Evolutionary conservation across 1,140 invertebrate species (phyloP).

Genomic region (Hyles vespertilio): DNA sequence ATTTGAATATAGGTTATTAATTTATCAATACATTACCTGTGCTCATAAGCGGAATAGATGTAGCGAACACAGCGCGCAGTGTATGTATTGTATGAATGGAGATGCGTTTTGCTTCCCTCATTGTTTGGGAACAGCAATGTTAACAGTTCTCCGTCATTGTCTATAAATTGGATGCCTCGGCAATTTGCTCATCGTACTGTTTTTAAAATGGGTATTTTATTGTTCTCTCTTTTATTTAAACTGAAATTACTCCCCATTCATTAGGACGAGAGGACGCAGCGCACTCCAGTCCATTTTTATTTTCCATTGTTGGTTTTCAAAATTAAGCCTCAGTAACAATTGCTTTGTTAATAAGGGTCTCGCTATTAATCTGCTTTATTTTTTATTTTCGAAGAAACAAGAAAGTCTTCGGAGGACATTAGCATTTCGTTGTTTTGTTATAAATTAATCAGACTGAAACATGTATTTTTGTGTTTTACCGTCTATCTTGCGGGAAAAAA

Average conservation of each 20-base stretch:
- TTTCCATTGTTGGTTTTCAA: constrained; percentile 66
- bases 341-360: constrained; percentile 60
- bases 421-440: constrained; percentile 15
- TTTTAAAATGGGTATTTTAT: constrained; percentile 62
- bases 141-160: constrained; percentile 56
- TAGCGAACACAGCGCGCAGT: neutral
- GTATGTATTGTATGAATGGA: no score
- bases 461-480: constrained; percentile 5
- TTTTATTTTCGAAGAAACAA: constrained; percentile 32
- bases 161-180: constrained; percentile 50
- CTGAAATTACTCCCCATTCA: constrained; percentile 67
- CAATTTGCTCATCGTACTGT: constrained; percentile 57
- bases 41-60: no score
- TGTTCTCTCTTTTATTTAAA: constrained; percentile 64
- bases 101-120: neutral
- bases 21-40: no score
- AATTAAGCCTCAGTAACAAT: constrained; percentile 63
- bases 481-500: constrained; percentile 1
- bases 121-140: constrained; percentile 38
- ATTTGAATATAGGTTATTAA: no score
- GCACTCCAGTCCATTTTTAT: constrained; percentile 56
- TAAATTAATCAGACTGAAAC: constrained; percentile 22
- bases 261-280: constrained; percentile 50
- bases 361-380: constrained; percentile 50
- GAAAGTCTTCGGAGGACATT: constrained; percentile 23